Base-by-base conservation (phyloP, 2,888 invertebrate genomes). In the Hybos culiciformis region DNA sequence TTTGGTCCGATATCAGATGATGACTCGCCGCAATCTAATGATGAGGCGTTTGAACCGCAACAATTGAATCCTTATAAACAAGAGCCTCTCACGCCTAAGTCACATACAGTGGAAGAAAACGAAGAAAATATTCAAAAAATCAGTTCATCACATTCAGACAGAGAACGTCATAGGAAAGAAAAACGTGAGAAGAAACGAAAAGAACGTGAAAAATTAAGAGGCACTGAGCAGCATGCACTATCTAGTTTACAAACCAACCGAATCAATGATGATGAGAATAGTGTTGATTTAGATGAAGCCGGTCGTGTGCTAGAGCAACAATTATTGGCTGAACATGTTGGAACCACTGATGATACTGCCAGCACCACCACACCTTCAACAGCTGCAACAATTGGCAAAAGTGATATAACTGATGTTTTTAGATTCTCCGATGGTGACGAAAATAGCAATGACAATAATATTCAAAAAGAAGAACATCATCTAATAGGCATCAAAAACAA, bases 1-100 rank as follows among this genome's bases (percentile, higher is more conserved):
- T 88, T 88, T 64, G 88, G 87, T 1, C 83, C 86, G 11, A 69
- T 87, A 46, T 86, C 88, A 2, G 88, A 84, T 55, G 77, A 78
- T 49, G 62, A 66, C 29, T 56, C 59, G 2, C 61, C 60, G 21
- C 47, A 59, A 9, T 56, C 62, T 0, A 60, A 59, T 19, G 56
- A 56, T 8, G 56, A 53, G 18, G 48, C 50, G 1, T 15, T 49
- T 1, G 46, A 46, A 14, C 26, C 43, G 4, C 48, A 44, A 45
- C n/a, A 41, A 1, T 43, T 66, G 31, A 62, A 64, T 46, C 63
- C 64, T 2, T 65, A 61, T 44, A 65, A 66, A 39, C 66, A 63
- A 43, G 65, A 66, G 44, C 57, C 58, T 4, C 47, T 59, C 1
- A 58, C 60, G 31, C 58, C 58, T 0, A 60, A 59, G 43, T 58